phyloP scores from a whole-genome alignment of 2,888 invertebrate genomes.

The Agrypnus murinus region DNA sequence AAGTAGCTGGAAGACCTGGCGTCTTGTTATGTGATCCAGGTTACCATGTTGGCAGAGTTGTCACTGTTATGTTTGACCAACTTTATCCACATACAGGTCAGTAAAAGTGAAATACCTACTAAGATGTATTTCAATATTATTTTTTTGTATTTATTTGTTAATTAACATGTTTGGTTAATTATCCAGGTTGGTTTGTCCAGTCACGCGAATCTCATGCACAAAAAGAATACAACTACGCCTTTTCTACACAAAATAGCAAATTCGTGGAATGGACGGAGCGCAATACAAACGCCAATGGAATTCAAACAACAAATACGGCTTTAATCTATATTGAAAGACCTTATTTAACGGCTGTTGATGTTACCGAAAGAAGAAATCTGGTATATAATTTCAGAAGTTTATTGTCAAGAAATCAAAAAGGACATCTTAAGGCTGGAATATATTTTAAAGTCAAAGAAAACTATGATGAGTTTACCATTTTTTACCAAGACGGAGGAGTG shows the following conservation, averaged over 20 bases:
- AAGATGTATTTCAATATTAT: neutral
- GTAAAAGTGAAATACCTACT: constrained; percentile 44
- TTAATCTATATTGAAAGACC: constrained; percentile 87
- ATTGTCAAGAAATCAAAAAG: constrained; percentile 87
- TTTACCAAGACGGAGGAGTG: constrained; percentile 79
- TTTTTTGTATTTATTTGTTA: neutral
- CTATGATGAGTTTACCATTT: constrained; percentile 82
- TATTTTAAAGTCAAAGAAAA: constrained; percentile 84
- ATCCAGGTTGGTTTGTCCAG: constrained; percentile 89
- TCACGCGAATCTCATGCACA: constrained; percentile 83
- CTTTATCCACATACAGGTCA: constrained; percentile 89
- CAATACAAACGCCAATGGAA: constrained; percentile 80
- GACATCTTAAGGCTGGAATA: constrained; percentile 87
- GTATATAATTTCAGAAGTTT: constrained; percentile 90
- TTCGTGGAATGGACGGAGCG: constrained; percentile 92
- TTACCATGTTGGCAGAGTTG: constrained; percentile 89
- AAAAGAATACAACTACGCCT: constrained; percentile 89
- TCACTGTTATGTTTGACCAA: constrained; percentile 91
- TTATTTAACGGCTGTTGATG: constrained; percentile 86
- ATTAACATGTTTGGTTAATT: constrained; percentile 43
- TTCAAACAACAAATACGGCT: constrained; percentile 73
- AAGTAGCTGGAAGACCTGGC: constrained; percentile 83
- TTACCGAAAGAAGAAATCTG: constrained; percentile 91
- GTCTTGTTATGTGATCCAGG: constrained; percentile 91
- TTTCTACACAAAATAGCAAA: constrained; percentile 79